These are phyloP conservation scores for Thereva nobilitata DNA, from an alignment of 2,888 invertebrate genomes.

Conservation along the genomic window DNA sequence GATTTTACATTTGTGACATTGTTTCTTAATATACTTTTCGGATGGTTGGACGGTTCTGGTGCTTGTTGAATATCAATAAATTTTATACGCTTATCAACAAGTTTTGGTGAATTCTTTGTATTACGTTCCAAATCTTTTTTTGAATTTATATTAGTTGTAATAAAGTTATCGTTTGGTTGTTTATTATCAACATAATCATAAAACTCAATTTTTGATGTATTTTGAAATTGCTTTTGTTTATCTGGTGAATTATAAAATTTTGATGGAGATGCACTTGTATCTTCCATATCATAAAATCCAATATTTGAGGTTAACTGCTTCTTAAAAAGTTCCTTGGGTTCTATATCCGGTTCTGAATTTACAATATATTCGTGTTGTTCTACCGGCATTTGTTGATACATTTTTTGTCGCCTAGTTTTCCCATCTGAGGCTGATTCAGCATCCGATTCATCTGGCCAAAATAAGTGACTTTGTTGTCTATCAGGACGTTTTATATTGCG, in stretches of 20 bases:
- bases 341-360: slow-evolving; percentile 16
- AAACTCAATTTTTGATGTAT: slow-evolving; percentile 54
- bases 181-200: slow-evolving; percentile 52
- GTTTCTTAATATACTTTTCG: slow-evolving; percentile 27
- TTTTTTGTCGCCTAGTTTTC: slow-evolving; percentile 45
- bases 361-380: slow-evolving; percentile 1
- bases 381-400: slow-evolving; percentile 31
- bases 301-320: slow-evolving; percentile 57
- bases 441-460: slow-evolving; percentile 57
- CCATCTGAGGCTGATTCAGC: slow-evolving; percentile 49
- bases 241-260: not conserved
- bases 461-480: slow-evolving; percentile 56
- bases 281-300: slow-evolving; percentile 53
- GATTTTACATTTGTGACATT: slow-evolving; percentile 22
- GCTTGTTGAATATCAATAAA: slow-evolving; percentile 31
- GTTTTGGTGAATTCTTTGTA: slow-evolving; percentile 33
- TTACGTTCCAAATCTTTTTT: slow-evolving; percentile 53
- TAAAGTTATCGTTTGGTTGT: slow-evolving; percentile 22
- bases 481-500: slow-evolving; percentile 47
- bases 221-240: slow-evolving; percentile 45
- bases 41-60: not conserved
- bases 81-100: slow-evolving; percentile 37
- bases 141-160: slow-evolving; percentile 53
- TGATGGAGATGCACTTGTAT: slow-evolving; percentile 42
- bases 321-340: slow-evolving; percentile 53